phyloP scores from a whole-genome alignment of 2,797 vertebrate genomes.

The Amblyraja radiata region DNA sequence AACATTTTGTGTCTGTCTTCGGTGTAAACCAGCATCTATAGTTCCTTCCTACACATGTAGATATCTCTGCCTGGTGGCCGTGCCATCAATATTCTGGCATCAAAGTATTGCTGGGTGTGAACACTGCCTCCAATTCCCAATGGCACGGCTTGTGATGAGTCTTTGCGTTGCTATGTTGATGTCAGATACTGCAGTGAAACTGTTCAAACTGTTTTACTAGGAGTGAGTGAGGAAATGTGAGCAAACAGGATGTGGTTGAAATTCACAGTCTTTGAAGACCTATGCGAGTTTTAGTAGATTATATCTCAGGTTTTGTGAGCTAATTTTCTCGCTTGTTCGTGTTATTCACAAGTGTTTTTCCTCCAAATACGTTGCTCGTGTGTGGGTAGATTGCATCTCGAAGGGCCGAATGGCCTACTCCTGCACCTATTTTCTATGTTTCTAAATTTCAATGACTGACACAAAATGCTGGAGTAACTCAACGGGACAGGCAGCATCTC shows the following conservation, averaged over 20 bases:
- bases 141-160: not conserved
- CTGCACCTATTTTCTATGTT: too few species aligned
- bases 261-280: not conserved
- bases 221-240: not conserved
- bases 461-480: too few species aligned
- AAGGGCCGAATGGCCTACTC: too few species aligned
- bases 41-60: too few species aligned
- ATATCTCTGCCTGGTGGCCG: too few species aligned
- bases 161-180: not conserved
- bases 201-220: not conserved
- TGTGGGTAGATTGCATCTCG: not conserved
- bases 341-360: not conserved
- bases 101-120: too few species aligned
- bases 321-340: not conserved
- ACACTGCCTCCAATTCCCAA: not conserved
- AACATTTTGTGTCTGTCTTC: too few species aligned
- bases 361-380: not conserved
- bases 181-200: not conserved
- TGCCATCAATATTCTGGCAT: too few species aligned
- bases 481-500: too few species aligned
- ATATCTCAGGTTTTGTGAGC: not conserved
- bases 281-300: not conserved
- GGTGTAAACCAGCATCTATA: too few species aligned
- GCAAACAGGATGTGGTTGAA: constrained; percentile 29
- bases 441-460: too few species aligned